Conservation (phyloP, 2,113 vertebrate genomes). For the Globicephala melas region DNA sequence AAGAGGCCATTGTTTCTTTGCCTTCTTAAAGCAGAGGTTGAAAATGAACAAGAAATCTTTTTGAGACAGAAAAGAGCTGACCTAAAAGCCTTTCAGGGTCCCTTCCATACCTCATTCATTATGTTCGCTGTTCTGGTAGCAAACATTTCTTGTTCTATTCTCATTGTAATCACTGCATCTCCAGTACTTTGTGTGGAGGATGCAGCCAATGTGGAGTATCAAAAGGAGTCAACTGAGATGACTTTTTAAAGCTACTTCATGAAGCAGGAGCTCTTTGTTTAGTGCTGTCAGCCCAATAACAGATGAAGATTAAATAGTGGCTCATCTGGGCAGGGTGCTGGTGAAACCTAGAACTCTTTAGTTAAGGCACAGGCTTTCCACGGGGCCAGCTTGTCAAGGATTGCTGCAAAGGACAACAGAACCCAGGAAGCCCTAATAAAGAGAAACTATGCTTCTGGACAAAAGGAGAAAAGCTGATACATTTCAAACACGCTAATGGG, state of each 20-base stretch:
- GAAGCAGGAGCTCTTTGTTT: background rate
- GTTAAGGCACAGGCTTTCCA: background rate
- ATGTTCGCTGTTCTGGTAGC: background rate
- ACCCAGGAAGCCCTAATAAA: background rate
- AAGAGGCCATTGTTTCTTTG: slow-evolving; percentile 48
- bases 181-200: background rate
- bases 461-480: background rate
- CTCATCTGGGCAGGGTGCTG: background rate
- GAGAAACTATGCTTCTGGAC: background rate
- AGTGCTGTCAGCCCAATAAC: background rate
- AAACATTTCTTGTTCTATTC: background rate
- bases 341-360: background rate
- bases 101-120: slow-evolving; percentile 33
- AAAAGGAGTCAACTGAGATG: slow-evolving; percentile 31
- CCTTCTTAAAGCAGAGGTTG: slow-evolving; percentile 25
- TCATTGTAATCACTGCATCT: background rate
- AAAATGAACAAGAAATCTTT: slow-evolving; percentile 51
- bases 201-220: background rate
- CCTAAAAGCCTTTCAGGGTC: background rate
- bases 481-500: background rate
- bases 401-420: background rate
- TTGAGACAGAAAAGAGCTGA: background rate
- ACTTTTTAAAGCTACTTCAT: background rate
- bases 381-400: background rate
- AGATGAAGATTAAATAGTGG: background rate